Conservation (phyloP, 2,797 vertebrate species). For the Hephaestus fuliginosus region DNA sequence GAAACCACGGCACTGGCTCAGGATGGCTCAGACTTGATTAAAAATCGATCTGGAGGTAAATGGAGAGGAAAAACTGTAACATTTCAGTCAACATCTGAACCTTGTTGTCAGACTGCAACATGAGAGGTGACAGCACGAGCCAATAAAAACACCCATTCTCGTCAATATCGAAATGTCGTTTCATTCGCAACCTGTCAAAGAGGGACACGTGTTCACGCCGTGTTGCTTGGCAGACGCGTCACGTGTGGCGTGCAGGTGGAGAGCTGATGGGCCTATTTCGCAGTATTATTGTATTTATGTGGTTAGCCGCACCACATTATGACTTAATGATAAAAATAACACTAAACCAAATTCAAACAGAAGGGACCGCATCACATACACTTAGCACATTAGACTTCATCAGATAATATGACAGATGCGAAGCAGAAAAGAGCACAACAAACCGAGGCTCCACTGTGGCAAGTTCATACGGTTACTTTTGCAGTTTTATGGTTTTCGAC, state of each 20-base stretch:
- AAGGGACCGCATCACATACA: not conserved
- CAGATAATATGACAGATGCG: not conserved
- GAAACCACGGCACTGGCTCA: not conserved
- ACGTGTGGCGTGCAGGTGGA: not conserved
- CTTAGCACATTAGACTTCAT: not conserved
- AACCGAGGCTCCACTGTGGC: too few relatives aligned
- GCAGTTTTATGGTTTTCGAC: not conserved
- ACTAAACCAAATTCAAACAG: not conserved
- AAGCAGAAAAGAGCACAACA: not conserved
- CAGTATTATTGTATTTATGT: not conserved
- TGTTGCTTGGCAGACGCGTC: not conserved
- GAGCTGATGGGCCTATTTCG: not conserved
- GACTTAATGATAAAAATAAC: not conserved
- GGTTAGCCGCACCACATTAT: not conserved
- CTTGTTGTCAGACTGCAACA: not conserved
- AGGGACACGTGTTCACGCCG: not conserved
- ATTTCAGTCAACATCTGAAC: not conserved
- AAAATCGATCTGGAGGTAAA: not conserved
- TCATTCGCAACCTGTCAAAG: not conserved
- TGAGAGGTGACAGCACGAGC: not conserved
- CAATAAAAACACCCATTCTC: not conserved
- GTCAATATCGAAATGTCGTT: not conserved
- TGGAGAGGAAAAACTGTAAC: not conserved
- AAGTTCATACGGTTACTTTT: not conserved
- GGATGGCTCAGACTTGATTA: not conserved